These are phyloP conservation scores for Oncorhynchus kisutch DNA, from an alignment of 2,113 vertebrate genomes.

Conservation along the genomic window DNA sequence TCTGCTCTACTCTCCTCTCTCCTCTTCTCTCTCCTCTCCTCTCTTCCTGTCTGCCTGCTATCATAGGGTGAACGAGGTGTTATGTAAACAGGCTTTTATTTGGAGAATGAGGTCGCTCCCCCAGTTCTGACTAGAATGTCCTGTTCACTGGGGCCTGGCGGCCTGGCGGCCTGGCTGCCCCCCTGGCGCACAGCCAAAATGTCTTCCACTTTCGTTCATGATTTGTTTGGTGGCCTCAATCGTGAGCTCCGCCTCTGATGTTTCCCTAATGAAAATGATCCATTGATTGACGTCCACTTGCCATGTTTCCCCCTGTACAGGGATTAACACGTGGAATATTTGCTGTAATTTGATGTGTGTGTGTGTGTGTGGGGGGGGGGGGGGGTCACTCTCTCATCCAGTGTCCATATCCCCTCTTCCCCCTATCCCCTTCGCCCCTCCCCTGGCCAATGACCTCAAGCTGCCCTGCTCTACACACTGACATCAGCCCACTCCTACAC, in stretches of 20 bases:
- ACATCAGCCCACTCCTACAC: slow-evolving; percentile 7
- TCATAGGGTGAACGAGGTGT: slow-evolving; percentile 62
- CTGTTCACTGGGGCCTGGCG: slow-evolving; percentile 13
- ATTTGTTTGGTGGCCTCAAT: slow-evolving; percentile 55
- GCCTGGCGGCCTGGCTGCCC: slow-evolving; percentile 19
- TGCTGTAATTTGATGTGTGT: slow-evolving; percentile 53
- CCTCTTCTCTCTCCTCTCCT: too few relatives aligned
- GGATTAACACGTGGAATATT: slow-evolving; percentile 66
- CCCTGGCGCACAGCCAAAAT: slow-evolving; percentile 57
- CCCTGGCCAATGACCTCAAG: not conserved
- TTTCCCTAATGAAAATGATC: slow-evolving; percentile 46
- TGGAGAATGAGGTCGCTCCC: slow-evolving; percentile 67
- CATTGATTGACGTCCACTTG: slow-evolving; percentile 37
- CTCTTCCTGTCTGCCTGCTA: slow-evolving; percentile 13
- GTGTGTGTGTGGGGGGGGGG: not conserved
- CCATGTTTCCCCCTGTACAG: slow-evolving; percentile 23
- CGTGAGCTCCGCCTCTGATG: slow-evolving; percentile 40
- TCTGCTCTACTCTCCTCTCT: slow-evolving; percentile 31
- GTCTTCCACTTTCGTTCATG: slow-evolving; percentile 60
- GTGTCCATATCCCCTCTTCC: not conserved
- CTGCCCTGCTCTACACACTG: slow-evolving; percentile 1
- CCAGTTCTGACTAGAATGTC: slow-evolving; percentile 69
- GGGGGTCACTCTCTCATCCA: not conserved
- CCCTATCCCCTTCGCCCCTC: not conserved
- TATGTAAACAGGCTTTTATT: slow-evolving; percentile 73